These are phyloP conservation scores for Laothoe populi DNA, from an alignment of 2,888 invertebrate species.

Conservation along the genomic window DNA sequence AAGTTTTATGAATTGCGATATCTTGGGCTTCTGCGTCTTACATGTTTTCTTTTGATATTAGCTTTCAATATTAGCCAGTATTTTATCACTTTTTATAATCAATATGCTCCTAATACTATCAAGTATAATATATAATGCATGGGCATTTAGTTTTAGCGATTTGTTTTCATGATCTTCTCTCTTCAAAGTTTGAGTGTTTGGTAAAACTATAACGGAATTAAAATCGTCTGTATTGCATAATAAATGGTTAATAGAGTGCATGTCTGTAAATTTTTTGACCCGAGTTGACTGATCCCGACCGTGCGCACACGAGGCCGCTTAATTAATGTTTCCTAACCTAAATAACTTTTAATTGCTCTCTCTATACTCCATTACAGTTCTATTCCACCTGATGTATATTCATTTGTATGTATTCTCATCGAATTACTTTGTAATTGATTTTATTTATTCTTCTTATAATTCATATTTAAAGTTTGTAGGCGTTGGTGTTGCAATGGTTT, in stretches of 20 bases:
- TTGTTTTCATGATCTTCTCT: background rate
- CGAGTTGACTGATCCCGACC: constrained; percentile 49
- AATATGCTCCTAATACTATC: too few relatives aligned
- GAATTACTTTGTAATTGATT: background rate
- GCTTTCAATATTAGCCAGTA: too few relatives aligned
- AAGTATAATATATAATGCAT: too few relatives aligned
- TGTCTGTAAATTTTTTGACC: constrained; percentile 34
- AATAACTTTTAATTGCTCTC: constrained; percentile 61
- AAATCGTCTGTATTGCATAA: constrained; percentile 1
- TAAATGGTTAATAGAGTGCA: constrained; percentile 13
- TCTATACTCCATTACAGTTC: constrained; percentile 38
- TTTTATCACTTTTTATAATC: too few relatives aligned
- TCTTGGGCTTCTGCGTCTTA: too few relatives aligned
- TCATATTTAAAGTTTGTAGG: background rate
- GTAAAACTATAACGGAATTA: background rate
- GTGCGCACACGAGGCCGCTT: constrained; percentile 44
- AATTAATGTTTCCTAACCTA: constrained; percentile 72
- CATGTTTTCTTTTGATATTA: too few relatives aligned
- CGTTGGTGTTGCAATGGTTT: background rate
- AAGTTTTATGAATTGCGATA: background rate
- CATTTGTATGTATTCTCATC: background rate
- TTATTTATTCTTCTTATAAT: background rate
- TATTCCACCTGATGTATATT: constrained; percentile 18
- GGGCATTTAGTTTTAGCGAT: too few relatives aligned
- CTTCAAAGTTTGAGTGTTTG: background rate